phyloP scores from a whole-genome alignment of 2,797 vertebrate species.

The Urosaurus nigricauda region DNA sequence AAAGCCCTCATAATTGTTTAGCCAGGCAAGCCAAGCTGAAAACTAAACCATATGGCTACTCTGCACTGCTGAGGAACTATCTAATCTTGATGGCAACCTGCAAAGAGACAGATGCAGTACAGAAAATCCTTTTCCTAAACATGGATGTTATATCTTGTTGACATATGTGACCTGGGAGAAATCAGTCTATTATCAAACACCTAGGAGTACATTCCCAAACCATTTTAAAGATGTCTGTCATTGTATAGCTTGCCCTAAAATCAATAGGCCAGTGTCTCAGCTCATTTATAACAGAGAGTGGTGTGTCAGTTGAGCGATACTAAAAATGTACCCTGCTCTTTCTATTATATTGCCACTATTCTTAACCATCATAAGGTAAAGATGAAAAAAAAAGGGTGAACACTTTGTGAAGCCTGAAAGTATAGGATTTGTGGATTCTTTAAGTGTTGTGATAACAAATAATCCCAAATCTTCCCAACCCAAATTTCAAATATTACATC shows the following conservation, averaged over 20 bases:
- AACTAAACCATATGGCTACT: slow-evolving; percentile 13
- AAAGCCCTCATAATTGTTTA: slow-evolving; percentile 11
- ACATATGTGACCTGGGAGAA: slow-evolving; percentile 19
- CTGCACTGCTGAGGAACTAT: slow-evolving; percentile 18
- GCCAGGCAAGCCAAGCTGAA: slow-evolving; percentile 34
- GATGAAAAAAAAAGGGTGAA: slow-evolving; percentile 13
- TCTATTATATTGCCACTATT: slow-evolving; percentile 21
- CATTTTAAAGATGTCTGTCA: slow-evolving; percentile 32
- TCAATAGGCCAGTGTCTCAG: slow-evolving; percentile 21
- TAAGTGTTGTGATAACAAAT: slow-evolving; percentile 26
- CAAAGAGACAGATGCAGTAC: slow-evolving; percentile 30
- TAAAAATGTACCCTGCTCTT: slow-evolving; percentile 39
- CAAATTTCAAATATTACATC: slow-evolving; percentile 28
- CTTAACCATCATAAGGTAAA: slow-evolving; percentile 31
- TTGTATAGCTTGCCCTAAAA: slow-evolving; percentile 29
- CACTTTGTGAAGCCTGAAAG: slow-evolving; percentile 44
- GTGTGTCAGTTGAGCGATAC: slow-evolving; percentile 23
- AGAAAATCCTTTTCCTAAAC: slow-evolving; percentile 31
- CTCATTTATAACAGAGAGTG: slow-evolving; percentile 39
- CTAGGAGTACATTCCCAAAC: slow-evolving; percentile 21
- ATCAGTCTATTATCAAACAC: slow-evolving; percentile 41
- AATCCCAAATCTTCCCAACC: slow-evolving; percentile 13
- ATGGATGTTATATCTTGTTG: slow-evolving; percentile 18
- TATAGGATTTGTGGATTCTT: slow-evolving; percentile 1
- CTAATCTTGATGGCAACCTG: slow-evolving; percentile 10